Conservation (phyloP, 2,797 vertebrate species). For the Oreonectes daqikongensis region DNA sequence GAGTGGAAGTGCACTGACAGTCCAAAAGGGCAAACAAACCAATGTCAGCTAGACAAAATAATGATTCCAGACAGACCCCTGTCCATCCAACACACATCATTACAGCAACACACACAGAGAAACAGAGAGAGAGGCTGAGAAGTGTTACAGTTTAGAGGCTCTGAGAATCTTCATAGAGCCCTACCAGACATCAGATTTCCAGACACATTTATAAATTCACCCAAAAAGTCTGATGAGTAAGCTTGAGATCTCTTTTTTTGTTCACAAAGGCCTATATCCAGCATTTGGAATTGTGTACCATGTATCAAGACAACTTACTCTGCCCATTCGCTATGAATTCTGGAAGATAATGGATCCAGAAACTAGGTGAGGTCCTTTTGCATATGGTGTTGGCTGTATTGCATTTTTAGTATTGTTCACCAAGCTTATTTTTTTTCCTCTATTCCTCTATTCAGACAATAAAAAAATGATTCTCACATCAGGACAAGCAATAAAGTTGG, state of each 20-base stretch:
- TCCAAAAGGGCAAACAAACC: conserved; percentile 14
- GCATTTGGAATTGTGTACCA: conserved; percentile 2
- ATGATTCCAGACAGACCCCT: conserved; percentile 5
- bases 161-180: neutral
- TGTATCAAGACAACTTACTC: neutral
- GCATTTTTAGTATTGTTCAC: conserved; percentile 8
- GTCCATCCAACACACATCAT: neutral
- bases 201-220: neutral
- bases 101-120: too few relatives aligned
- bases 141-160: neutral
- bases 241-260: neutral
- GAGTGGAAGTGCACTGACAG: neutral
- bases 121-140: neutral
- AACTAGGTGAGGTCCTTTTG: neutral
- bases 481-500: too few relatives aligned
- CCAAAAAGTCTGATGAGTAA: neutral
- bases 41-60: conserved; percentile 20
- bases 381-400: conserved; percentile 4
- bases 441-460: too few relatives aligned
- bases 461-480: too few relatives aligned
- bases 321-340: neutral
- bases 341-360: conserved; percentile 16
- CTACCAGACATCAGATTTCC: neutral
- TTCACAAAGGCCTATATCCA: neutral
- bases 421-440: neutral